Base-by-base conservation (phyloP, 2,113 vertebrate genomes). In the Hemiprocne comata region DNA sequence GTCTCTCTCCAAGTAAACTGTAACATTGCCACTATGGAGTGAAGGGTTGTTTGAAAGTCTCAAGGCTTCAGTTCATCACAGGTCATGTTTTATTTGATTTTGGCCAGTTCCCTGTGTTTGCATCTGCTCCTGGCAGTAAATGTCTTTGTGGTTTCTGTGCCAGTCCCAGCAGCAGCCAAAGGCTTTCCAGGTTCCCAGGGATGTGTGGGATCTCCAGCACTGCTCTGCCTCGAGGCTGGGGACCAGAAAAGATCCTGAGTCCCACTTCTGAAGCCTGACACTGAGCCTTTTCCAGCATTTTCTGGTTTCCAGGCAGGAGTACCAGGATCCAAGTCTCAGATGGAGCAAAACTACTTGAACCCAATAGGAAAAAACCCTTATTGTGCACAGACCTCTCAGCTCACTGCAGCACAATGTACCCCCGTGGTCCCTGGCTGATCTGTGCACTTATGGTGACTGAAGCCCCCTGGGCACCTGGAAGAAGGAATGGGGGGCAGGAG, bases 71-170 rank as follows among this genome's bases (percentile, higher is more conserved):
- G 94, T 18, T 76, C 85, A 74, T 66, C 67, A 65, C 25, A 50
- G 85, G 51, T 71, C 85, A 42, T 10, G 18, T 55, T 62, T 73
- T 64, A 42, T 58, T 67, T 80, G 71, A 28, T 62, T 92, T 91
- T 50, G 85, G 66, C 82, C 94, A 83, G 34, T 23, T 90, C 82
- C 54, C 46, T 33, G 71, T 80, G 75, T 91, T 93, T 95, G 73
- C 80, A 34, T 71, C 29, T 87, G 58, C 55, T 87, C 25, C 2
- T 46, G 60, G 54, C 86, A 93, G 79, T 50, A 78, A 33, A 33
- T 48, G 51, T 51, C 71, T 24, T 28, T 69, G 71, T 2, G 0
- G 6, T 26, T 92, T 58, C 34, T 42, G 58, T 61, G 66, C 90
- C 70, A 40, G 34, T 1, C 13, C 11, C 72, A 86, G 76, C 69